Conservation (phyloP, 2,797 vertebrate species). For the Sciurus carolinensis region DNA sequence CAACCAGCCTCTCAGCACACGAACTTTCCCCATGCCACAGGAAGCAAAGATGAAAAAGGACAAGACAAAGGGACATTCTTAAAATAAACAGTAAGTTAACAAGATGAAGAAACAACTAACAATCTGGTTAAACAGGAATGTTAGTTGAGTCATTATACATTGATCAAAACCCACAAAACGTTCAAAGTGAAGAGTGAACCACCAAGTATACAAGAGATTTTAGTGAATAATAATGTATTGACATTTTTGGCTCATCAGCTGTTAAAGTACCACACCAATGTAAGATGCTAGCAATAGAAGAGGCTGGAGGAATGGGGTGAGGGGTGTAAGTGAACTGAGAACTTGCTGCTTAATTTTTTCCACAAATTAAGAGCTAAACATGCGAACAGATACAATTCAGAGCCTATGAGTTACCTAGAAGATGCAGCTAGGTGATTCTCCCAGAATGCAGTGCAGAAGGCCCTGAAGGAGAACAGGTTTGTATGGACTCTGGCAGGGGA, state of each 20-base stretch:
- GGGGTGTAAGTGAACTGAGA: background rate
- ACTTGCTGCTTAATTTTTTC: background rate
- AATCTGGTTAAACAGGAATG: background rate
- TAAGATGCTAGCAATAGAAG: background rate
- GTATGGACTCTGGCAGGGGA: background rate
- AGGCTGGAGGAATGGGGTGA: no score
- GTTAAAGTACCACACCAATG: rapidly evolving
- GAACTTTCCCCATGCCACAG: no score
- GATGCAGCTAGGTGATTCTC: background rate
- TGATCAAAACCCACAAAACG: background rate
- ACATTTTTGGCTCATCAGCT: background rate
- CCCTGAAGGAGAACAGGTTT: background rate
- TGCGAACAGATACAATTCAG: background rate
- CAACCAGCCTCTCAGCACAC: background rate
- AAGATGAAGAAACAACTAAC: background rate
- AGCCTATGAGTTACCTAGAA: background rate
- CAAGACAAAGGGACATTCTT: background rate
- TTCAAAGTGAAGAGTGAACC: background rate
- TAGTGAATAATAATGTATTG: background rate
- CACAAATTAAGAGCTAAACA: background rate
- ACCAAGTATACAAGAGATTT: background rate
- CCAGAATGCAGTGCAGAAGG: conserved; percentile 27
- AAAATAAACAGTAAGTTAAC: background rate
- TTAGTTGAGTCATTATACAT: background rate
- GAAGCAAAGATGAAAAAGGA: background rate